Percentiles rank a stretch among this genome's conserved stretches.
phyloP scores from a whole-genome alignment of 2,888 invertebrate genomes.

The Lapara coniferarum region DNA sequence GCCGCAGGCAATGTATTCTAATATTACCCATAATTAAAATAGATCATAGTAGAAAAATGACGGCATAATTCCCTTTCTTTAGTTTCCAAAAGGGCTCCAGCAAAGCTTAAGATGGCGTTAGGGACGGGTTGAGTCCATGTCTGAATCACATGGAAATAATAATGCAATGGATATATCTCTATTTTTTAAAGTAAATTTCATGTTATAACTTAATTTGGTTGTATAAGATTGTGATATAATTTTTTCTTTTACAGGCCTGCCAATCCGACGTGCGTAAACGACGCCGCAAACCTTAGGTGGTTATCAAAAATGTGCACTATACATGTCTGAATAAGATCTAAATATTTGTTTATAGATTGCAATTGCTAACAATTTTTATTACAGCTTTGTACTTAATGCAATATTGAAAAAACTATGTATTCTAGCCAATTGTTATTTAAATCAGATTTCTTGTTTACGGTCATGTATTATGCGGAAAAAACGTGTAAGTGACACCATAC shows the following conservation, averaged over 20 bases:
- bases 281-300: background rate
- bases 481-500: no score
- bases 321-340: background rate
- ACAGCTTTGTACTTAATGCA: background rate
- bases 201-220: background rate
- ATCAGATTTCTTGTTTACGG: background rate
- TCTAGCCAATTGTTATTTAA: background rate
- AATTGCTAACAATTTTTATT: background rate
- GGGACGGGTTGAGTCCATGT: no score
- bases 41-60: no score
- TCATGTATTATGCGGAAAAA: no score
- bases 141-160: no score
- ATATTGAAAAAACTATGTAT: background rate
- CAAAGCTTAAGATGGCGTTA: no score
- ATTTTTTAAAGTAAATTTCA: no score
- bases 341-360: background rate
- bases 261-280: conserved; percentile 2
- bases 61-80: no score
- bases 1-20: no score
- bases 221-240: background rate
- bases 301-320: background rate
- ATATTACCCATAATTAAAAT: no score
- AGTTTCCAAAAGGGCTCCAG: no score
- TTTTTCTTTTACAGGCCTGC: background rate
- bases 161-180: no score